Conservation (phyloP, 1,140 invertebrate genomes). For the Drosophila kurseongensis region DNA sequence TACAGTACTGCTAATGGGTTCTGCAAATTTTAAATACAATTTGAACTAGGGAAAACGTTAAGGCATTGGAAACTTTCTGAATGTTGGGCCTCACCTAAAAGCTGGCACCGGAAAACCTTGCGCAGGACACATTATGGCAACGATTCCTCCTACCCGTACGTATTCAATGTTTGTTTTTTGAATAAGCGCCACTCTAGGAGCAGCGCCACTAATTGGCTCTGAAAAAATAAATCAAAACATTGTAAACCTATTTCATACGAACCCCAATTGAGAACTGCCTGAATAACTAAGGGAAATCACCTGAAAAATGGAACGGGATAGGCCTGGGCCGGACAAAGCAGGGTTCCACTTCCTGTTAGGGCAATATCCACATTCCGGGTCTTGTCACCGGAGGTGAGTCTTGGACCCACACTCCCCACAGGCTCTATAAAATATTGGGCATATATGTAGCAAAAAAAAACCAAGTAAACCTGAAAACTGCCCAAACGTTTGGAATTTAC, state of each 20-base stretch:
- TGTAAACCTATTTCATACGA: neutral
- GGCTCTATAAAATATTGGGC: constrained; percentile 38
- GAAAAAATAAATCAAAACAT: constrained; percentile 41
- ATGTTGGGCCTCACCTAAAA: constrained; percentile 86
- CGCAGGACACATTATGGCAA: constrained; percentile 88
- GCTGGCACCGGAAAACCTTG: constrained; percentile 89
- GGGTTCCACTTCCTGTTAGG: constrained; percentile 84
- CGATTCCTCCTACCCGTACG: constrained; percentile 53
- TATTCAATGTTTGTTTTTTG: constrained; percentile 87
- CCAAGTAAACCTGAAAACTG: constrained; percentile 36
- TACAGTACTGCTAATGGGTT: constrained; percentile 89
- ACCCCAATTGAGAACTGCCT: constrained; percentile 33
- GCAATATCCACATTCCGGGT: constrained; percentile 73
- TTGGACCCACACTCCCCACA: constrained; percentile 65
- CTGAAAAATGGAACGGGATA: constrained; percentile 86
- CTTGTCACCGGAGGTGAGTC: constrained; percentile 72
- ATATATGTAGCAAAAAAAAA: neutral
- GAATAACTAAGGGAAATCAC: constrained; percentile 25
- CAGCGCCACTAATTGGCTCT: constrained; percentile 90
- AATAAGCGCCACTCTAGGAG: constrained; percentile 86
- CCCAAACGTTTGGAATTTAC: constrained; percentile 82
- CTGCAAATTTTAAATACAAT: constrained; percentile 81
- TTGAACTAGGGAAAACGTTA: neutral
- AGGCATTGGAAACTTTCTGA: constrained; percentile 27
- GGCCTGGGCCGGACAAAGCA: constrained; percentile 88